Evolutionary conservation across 2,888 invertebrate species (phyloP).

Genomic region (Abrostola tripartita): DNA sequence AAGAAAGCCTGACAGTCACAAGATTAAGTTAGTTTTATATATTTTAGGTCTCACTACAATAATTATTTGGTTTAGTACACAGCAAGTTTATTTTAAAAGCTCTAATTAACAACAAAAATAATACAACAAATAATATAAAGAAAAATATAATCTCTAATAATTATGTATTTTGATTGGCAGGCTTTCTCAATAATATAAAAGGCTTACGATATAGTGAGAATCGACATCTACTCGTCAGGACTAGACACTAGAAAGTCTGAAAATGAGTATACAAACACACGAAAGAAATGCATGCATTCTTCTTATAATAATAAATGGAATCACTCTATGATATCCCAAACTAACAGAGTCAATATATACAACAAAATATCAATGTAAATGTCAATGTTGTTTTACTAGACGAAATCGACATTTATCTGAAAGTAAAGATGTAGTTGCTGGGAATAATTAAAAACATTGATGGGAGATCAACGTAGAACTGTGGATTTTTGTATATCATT

Average conservation of each 20-base stretch:
- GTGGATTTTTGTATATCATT: slow-evolving; percentile 49
- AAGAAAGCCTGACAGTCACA: slow-evolving; percentile 79
- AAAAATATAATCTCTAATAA: slow-evolving; percentile 54
- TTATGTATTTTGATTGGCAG: slow-evolving; percentile 69
- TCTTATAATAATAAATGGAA: slow-evolving; percentile 86
- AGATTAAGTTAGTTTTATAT: slow-evolving; percentile 59
- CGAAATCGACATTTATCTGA: slow-evolving; percentile 42
- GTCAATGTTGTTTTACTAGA: slow-evolving; percentile 44
- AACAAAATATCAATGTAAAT: slow-evolving; percentile 62
- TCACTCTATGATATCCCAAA: slow-evolving; percentile 83
- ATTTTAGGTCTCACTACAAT: slow-evolving; percentile 63
- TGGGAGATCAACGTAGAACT: slow-evolving; percentile 62
- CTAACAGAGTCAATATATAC: slow-evolving; percentile 82
- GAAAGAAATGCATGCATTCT: slow-evolving; percentile 87
- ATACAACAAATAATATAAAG: slow-evolving; percentile 52
- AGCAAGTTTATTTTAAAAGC: slow-evolving; percentile 72
- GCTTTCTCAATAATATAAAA: slow-evolving; percentile 76
- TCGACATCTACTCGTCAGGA: slow-evolving; percentile 83
- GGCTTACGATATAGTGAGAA: slow-evolving; percentile 83
- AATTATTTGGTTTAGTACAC: slow-evolving; percentile 85
- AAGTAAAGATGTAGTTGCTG: slow-evolving; percentile 38
- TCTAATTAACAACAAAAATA: slow-evolving; percentile 64
- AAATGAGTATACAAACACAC: slow-evolving; percentile 86
- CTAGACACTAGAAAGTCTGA: slow-evolving; percentile 85
- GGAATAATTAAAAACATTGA: slow-evolving; percentile 50